Percentiles rank a stretch among this genome's conserved stretches.
These are phyloP conservation scores for Berghia stephanieae DNA, from an alignment of 1,140 invertebrate species.

Conservation along the genomic window DNA sequence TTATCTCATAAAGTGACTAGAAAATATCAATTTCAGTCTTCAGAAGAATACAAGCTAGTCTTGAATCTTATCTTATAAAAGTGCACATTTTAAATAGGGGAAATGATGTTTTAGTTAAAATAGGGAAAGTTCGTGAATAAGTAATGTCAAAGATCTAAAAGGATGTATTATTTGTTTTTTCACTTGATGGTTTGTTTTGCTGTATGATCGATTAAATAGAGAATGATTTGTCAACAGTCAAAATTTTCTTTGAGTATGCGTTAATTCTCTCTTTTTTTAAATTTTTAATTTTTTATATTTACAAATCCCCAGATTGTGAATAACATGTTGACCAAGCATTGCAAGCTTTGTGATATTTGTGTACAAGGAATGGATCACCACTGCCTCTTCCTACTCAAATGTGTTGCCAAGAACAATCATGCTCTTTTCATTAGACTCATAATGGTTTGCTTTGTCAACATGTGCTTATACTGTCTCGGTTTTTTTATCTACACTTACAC, in stretches of 20 bases:
- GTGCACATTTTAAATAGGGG: too few species aligned
- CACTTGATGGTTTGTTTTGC: neutral
- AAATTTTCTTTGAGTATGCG: neutral
- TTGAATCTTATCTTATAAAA: too few species aligned
- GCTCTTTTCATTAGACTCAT: constrained; percentile 55
- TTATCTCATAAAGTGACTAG: too few species aligned
- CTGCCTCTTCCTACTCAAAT: constrained; percentile 60
- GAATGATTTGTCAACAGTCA: neutral
- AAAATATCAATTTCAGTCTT: too few species aligned
- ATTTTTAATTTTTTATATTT: constrained; percentile 4
- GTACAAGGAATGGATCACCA: constrained; percentile 61
- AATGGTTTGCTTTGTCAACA: constrained; percentile 33
- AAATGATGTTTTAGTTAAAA: neutral
- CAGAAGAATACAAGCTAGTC: too few species aligned
- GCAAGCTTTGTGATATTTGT: constrained; percentile 57
- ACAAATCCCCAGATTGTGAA: constrained; percentile 45
- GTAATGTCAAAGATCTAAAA: neutral
- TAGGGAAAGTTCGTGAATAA: neutral
- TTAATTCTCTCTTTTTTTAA: neutral
- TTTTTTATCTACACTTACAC: constrained; percentile 32
- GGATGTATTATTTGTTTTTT: neutral
- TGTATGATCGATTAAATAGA: neutral
- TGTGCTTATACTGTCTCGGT: constrained; percentile 41
- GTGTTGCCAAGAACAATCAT: constrained; percentile 59
- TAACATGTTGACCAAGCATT: constrained; percentile 51